phyloP scores from a whole-genome alignment of 2,797 vertebrate genomes.

The Enteromius mattozi region DNA sequence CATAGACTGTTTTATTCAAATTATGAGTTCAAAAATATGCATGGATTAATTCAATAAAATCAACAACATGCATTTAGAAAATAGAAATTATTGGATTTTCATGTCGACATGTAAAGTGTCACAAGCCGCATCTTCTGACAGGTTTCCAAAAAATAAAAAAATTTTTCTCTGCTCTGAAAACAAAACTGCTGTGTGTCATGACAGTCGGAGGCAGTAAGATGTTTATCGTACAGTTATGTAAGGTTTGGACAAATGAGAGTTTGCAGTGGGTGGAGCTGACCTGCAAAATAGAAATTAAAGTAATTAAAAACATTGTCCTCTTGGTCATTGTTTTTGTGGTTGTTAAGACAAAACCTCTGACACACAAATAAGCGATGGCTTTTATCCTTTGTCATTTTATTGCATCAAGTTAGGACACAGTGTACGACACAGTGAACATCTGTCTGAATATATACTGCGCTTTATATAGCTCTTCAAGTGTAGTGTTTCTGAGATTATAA shows the following conservation, averaged over 20 bases:
- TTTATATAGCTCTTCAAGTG: slow-evolving; percentile 22
- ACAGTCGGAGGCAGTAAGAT: background rate
- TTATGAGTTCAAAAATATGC: background rate
- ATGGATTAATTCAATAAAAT: background rate
- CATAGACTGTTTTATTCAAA: background rate
- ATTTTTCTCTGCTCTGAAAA: background rate
- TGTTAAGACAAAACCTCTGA: background rate
- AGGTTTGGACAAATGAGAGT: background rate
- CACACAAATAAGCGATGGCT: background rate
- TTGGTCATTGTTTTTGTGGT: background rate
- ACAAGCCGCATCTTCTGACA: too few relatives aligned
- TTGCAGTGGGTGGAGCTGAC: background rate
- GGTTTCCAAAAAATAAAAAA: background rate
- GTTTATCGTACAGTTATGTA: background rate
- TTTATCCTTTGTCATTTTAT: slow-evolving; percentile 3
- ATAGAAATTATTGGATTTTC: background rate
- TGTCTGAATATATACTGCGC: slow-evolving; percentile 17
- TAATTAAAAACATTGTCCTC: background rate
- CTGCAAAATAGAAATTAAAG: background rate
- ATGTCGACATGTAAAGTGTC: background rate
- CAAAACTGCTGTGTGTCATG: background rate
- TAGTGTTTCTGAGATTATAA: slow-evolving; percentile 55
- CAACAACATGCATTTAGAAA: slow-evolving; percentile 1
- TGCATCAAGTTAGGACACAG: background rate
- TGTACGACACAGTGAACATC: background rate